phyloP scores from a whole-genome alignment of 2,888 invertebrate genomes.

The Epirrhoe alternata region DNA sequence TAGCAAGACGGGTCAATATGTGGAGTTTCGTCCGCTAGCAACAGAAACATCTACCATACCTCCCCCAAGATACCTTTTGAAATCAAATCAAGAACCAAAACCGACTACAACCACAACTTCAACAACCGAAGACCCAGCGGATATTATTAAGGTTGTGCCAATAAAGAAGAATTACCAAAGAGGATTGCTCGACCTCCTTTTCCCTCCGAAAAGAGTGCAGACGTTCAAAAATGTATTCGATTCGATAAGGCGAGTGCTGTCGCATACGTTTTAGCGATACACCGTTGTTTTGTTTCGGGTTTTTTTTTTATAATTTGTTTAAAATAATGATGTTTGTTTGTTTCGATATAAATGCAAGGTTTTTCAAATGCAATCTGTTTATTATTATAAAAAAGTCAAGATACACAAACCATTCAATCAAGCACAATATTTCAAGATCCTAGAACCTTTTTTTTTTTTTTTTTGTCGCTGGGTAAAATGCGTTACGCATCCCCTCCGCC shows the following conservation, averaged over 20 bases:
- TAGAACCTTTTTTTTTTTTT: too few relatives aligned
- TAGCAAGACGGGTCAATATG: constrained; percentile 47
- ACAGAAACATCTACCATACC: constrained; percentile 35
- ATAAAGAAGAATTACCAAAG: constrained; percentile 51
- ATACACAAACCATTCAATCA: too few relatives aligned
- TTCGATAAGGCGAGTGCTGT: constrained; percentile 59
- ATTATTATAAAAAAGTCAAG: not conserved
- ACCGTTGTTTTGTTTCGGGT: not conserved
- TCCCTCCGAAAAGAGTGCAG: constrained; percentile 64
- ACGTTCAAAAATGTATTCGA: constrained; percentile 67
- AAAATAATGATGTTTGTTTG: not conserved
- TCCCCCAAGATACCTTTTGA: constrained; percentile 42
- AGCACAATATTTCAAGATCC: not conserved
- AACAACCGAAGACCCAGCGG: constrained; percentile 46
- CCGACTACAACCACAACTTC: constrained; percentile 24
- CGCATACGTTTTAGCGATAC: constrained; percentile 58
- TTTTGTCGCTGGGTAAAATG: too few relatives aligned
- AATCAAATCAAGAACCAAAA: too few relatives aligned
- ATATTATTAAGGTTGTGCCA: constrained; percentile 48
- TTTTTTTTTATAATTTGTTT: not conserved
- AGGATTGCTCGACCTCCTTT: constrained; percentile 67
- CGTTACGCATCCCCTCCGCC: too few relatives aligned
- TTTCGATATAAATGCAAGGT: constrained; percentile 4
- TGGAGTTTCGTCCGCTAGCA: constrained; percentile 51
- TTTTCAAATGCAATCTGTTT: constrained; percentile 1